Conservation (phyloP, 2,113 vertebrate genomes). For the Trematocara zebra region DNA sequence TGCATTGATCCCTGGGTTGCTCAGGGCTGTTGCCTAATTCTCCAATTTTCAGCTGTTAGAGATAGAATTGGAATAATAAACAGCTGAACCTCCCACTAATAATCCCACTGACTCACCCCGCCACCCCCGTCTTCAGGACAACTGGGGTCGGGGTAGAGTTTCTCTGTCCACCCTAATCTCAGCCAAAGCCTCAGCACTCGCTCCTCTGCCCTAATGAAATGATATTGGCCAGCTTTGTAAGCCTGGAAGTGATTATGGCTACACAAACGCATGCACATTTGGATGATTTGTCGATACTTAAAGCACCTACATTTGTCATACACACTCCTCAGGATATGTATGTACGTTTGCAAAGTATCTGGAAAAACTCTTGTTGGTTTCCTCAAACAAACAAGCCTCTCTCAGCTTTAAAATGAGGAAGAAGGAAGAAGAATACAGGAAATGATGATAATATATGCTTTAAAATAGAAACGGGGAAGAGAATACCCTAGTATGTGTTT, state of each 20-base stretch:
- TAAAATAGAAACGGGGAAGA: background rate
- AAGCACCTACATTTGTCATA: background rate
- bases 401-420: background rate
- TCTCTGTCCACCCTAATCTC: constrained; percentile 64
- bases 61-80: constrained; percentile 81
- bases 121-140: constrained; percentile 22
- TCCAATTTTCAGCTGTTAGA: constrained; percentile 80
- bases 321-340: background rate
- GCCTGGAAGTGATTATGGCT: constrained; percentile 70
- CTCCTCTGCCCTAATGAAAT: constrained; percentile 61
- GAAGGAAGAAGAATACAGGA: background rate
- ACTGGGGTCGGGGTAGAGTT: constrained; percentile 66
- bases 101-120: constrained; percentile 54
- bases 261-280: background rate
- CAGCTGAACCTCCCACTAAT: constrained; percentile 76
- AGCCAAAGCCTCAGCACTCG: constrained; percentile 43
- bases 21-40: constrained; percentile 64
- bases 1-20: constrained; percentile 58
- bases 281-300: background rate
- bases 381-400: background rate
- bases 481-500: background rate
- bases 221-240: constrained; percentile 40
- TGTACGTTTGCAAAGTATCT: background rate
- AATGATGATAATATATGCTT: background rate
- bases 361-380: background rate